Evolutionary conservation across 1,140 invertebrate genomes (phyloP).

Genomic region (Nephotettix cincticeps): DNA sequence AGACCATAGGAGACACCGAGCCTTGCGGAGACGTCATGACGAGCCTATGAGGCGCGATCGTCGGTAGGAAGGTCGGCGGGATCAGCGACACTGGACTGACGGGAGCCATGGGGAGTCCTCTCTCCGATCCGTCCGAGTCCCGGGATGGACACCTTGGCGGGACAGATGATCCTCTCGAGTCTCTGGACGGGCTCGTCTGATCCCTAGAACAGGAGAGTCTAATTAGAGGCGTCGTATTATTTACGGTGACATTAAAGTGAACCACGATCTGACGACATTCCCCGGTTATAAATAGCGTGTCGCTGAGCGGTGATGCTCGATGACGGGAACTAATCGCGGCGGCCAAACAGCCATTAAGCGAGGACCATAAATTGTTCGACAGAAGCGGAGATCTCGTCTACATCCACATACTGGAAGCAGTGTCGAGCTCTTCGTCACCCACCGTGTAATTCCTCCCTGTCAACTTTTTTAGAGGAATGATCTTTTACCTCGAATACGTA

Average conservation of each 20-base stretch:
- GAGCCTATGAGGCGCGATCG: constrained; percentile 64
- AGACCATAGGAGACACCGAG: constrained; percentile 59
- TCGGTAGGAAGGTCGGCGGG: constrained; percentile 53
- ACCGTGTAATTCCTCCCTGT: no score
- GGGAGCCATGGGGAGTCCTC: constrained; percentile 52
- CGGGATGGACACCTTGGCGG: constrained; percentile 65
- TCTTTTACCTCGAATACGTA: no score
- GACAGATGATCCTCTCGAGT: constrained; percentile 65
- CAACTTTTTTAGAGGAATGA: no score
- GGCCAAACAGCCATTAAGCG: constrained; percentile 17
- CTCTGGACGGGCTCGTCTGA: constrained; percentile 69
- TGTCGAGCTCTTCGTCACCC: no score
- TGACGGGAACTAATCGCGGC: constrained; percentile 17
- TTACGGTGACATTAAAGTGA: constrained; percentile 9
- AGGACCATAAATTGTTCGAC: constrained; percentile 17
- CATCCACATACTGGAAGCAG: not conserved
- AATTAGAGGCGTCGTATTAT: constrained; percentile 35
- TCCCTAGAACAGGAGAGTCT: constrained; percentile 58
- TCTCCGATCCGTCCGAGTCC: constrained; percentile 66
- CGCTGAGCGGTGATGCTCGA: constrained; percentile 9
- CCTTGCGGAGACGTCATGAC: constrained; percentile 63
- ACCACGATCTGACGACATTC: constrained; percentile 22
- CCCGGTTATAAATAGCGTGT: constrained; percentile 16
- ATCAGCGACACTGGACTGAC: constrained; percentile 50
- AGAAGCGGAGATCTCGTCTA: constrained; percentile 9